Evolutionary conservation across 2,888 invertebrate genomes (phyloP), one percentile per base, ranked within the genome.

Genomic region (Linyphia triangularis): DNA sequence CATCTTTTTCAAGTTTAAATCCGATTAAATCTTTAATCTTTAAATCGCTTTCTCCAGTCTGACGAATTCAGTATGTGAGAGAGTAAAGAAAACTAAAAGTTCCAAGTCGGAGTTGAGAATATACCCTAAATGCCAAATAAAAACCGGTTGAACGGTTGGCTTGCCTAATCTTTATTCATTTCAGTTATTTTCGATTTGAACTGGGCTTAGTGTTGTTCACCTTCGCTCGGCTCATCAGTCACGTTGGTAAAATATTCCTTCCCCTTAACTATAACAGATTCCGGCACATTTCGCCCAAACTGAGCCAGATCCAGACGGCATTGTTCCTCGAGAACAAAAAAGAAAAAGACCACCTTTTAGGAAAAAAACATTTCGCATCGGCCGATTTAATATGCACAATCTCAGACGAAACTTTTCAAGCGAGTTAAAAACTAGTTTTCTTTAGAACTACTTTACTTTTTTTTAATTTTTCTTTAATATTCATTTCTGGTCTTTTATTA

Each of bases 391-490:
- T 59, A 85, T 79, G 63, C 85, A 65, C 63, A 72, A 33, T 78
- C 78, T 33, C 61, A 85, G 85, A 73, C 73, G 61, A 28, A 79
- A 63, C 85, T 72, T 85, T 79, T 79, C 51, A 7, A 72, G 37
- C 77, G 61, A 59, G 59, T 59, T 78, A 40, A 65, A n/a, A 86
- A 86, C 85, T 79, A 37, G 85, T 86, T 86, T 65, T 61, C 24
- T 51, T 72, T n/a, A 51, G 33, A 51, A 51, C 51, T 51, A 51
- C 51, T 51, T 51, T 51, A 51, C 1, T 51, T 16, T 51, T 51
- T 51, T 51, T 51, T 51, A 51, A 51, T n/a, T n/a, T 51, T n/a
- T 51, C 51, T 51, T 51, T 33, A 16, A 9, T 51, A n/a, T n/a
- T 1, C n/a, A 51, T 51, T 51, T 51, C n/a, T 51, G n/a, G 16